Evolutionary conservation across 1,140 invertebrate genomes (phyloP).

Genomic region (Zaprionus ornatus): DNA sequence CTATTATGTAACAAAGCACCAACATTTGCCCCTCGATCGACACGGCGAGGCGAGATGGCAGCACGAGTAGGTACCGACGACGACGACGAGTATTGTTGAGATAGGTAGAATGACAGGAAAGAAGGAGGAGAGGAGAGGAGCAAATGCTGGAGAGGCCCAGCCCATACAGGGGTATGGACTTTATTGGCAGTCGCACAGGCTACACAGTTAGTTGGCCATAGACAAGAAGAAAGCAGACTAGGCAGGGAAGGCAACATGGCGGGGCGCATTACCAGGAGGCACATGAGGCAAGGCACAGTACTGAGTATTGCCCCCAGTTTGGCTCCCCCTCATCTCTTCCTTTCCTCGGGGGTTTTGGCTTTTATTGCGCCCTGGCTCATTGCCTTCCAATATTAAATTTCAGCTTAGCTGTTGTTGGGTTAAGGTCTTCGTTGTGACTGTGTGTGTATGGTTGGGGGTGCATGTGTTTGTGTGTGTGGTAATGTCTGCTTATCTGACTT

Average conservation of each 20-base stretch:
- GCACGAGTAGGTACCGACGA: neutral
- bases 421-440: slow-evolving; percentile 50
- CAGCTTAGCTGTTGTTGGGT: slow-evolving; percentile 67
- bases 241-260: slow-evolving; percentile 15
- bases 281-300: slow-evolving; percentile 44
- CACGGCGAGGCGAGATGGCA: neutral
- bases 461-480: slow-evolving; percentile 20
- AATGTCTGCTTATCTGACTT: slow-evolving; percentile 59
- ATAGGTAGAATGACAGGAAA: no score
- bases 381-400: slow-evolving; percentile 82
- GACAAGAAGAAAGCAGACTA: slow-evolving; percentile 19
- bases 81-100: slow-evolving; percentile 9
- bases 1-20: slow-evolving; percentile 80
- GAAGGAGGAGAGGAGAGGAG: neutral
- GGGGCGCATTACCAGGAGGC: slow-evolving; percentile 51
- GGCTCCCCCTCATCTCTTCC: neutral
- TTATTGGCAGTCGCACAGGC: slow-evolving; percentile 64
- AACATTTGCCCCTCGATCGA: slow-evolving; percentile 71
- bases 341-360: slow-evolving; percentile 62
- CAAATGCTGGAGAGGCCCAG: neutral
- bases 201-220: slow-evolving; percentile 42
- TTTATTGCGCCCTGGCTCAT: slow-evolving; percentile 77
- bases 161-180: slow-evolving; percentile 26
- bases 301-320: slow-evolving; percentile 21
- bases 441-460: slow-evolving; percentile 3